These are phyloP conservation scores for Lydus trimaculatus DNA, from an alignment of 2,888 invertebrate genomes.

Conservation along the genomic window DNA sequence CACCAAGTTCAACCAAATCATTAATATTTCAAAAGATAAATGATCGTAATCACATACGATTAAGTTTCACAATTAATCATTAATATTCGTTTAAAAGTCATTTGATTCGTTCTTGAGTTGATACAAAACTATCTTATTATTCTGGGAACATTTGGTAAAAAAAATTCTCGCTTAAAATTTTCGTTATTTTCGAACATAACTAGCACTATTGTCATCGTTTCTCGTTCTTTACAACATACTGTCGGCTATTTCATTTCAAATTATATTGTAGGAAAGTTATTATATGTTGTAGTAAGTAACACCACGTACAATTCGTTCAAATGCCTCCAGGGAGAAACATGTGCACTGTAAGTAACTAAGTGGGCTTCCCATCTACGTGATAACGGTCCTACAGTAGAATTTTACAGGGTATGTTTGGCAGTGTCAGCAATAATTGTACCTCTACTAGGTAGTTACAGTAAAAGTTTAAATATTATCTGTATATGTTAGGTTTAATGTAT, in stretches of 20 bases:
- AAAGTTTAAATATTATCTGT: constrained; percentile 42
- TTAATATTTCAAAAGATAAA: too few species aligned
- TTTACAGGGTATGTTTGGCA: neutral
- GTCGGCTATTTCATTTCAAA: neutral
- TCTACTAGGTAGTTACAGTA: constrained; percentile 18
- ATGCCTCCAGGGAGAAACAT: constrained; percentile 39
- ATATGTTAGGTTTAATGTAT: constrained; percentile 35
- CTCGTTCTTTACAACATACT: neutral
- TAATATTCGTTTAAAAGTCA: too few species aligned
- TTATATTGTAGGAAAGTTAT: constrained; percentile 28
- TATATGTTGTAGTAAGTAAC: constrained; percentile 38
- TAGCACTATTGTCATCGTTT: neutral
- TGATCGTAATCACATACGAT: too few species aligned
- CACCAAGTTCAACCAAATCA: neutral
- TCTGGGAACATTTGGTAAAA: neutral
- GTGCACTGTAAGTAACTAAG: constrained; percentile 45
- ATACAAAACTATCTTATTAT: too few species aligned
- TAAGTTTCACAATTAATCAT: too few species aligned
- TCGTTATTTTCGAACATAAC: neutral
- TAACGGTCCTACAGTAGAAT: constrained; percentile 8
- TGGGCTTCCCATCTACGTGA: constrained; percentile 40
- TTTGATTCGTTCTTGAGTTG: too few species aligned
- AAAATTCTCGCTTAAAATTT: neutral
- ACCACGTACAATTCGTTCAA: constrained; percentile 42
- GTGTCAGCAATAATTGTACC: neutral